Percentiles rank a stretch among this genome's conserved stretches.
Evolutionary conservation across 2,888 invertebrate genomes (phyloP).

Genomic region (Drosophila multiciliata): DNA sequence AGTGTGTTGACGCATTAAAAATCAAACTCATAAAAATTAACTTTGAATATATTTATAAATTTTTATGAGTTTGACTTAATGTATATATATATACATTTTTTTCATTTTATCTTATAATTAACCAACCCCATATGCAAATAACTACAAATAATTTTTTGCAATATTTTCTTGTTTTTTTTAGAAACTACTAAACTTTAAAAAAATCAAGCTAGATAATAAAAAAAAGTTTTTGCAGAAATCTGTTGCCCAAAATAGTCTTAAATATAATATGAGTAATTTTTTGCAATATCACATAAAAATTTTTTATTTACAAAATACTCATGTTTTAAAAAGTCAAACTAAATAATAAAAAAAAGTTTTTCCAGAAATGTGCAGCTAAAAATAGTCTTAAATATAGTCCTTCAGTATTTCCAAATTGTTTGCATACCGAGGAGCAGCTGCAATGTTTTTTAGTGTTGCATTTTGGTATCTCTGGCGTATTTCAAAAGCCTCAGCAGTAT

Average conservation of each 20-base stretch:
- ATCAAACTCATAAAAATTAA: not conserved
- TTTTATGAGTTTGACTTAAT: too few species aligned
- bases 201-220: too few species aligned
- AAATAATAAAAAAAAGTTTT: not conserved
- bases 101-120: not conserved
- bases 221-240: too few species aligned
- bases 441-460: not conserved
- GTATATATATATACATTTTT: not conserved
- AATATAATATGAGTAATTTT: not conserved
- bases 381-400: too few species aligned
- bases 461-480: not conserved
- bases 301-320: not conserved
- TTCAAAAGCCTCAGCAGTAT: not conserved
- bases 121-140: not conserved
- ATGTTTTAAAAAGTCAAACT: not conserved
- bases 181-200: too few species aligned
- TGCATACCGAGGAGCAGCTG: not conserved
- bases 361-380: too few species aligned
- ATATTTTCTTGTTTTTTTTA: too few species aligned
- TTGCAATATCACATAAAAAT: not conserved
- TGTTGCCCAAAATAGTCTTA: too few species aligned
- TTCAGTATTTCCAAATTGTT: not conserved
- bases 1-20: constrained; percentile 7
- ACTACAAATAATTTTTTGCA: not conserved
- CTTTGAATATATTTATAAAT: not conserved